A percentile compares a stretch with the other conserved stretches of the same genome.
Conservation (phyloP, 2,797 vertebrate species). For the Acanthornis magna region DNA sequence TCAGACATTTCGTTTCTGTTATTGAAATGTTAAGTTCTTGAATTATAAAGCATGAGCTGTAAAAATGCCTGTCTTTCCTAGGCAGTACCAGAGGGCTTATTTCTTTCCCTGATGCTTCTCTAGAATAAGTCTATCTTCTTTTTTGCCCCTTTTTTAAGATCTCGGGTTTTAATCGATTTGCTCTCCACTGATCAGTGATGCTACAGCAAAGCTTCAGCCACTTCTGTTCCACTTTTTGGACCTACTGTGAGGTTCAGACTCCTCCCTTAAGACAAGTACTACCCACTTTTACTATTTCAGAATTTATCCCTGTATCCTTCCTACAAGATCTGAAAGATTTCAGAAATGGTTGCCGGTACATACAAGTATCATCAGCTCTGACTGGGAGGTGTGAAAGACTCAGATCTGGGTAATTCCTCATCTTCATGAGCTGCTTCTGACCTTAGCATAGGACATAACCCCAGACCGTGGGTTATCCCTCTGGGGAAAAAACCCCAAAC, state of each 20-base stretch:
- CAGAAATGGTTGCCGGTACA: neutral
- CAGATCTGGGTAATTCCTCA: neutral
- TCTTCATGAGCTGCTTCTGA: neutral
- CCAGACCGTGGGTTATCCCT: neutral
- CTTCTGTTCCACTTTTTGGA: neutral
- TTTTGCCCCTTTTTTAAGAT: neutral
- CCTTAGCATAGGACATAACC: neutral
- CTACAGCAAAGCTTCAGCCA: neutral
- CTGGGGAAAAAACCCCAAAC: fast-evolving
- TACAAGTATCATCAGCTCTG: neutral
- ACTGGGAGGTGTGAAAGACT: neutral
- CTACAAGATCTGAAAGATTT: neutral
- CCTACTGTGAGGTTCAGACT: neutral
- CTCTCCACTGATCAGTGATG: neutral
- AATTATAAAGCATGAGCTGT: neutral
- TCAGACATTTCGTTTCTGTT: neutral
- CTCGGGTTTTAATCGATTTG: neutral
- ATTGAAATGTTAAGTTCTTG: neutral
- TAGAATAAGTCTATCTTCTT: neutral
- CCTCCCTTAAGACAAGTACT: neutral
- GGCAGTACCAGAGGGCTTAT: neutral
- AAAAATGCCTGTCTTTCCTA: neutral
- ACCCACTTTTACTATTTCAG: neutral
- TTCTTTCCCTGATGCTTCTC: neutral
- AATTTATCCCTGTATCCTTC: neutral